Evolutionary conservation across 2,888 invertebrate genomes (phyloP).

Genomic region (Cynaeus angustus): DNA sequence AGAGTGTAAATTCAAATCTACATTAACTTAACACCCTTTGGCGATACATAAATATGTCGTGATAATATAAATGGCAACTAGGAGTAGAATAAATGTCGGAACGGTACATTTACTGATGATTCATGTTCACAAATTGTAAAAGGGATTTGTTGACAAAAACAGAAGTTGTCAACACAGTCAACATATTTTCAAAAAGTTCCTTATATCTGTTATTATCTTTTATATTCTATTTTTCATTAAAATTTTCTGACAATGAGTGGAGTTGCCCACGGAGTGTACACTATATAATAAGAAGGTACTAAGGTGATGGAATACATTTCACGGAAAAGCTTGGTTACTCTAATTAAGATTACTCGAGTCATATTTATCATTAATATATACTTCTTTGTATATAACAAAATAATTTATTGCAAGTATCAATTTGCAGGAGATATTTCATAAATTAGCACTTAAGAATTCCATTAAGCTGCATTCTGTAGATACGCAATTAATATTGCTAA

Average conservation of each 20-base stretch:
- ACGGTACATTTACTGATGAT: not conserved
- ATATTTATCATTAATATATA: not conserved
- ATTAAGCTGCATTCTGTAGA: slow-evolving; percentile 9
- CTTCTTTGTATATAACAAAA: slow-evolving; percentile 8
- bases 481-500: slow-evolving; percentile 31
- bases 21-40: slow-evolving; percentile 1
- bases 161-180: too few species aligned
- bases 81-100: slow-evolving; percentile 1
- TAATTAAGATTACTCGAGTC: slow-evolving; percentile 6
- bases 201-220: too few species aligned
- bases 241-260: too few species aligned
- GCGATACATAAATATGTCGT: slow-evolving; percentile 9
- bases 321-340: slow-evolving; percentile 6
- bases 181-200: too few species aligned
- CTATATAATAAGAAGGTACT: not conserved
- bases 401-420: slow-evolving; percentile 31
- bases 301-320: not conserved
- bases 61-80: not conserved
- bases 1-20: not conserved
- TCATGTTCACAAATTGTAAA: not conserved
- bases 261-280: too few species aligned
- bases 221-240: too few species aligned
- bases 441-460: slow-evolving; percentile 25
- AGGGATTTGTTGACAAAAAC: not conserved
- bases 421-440: slow-evolving; percentile 28